Base-by-base conservation (phyloP, 2,797 vertebrate species). In the Hyperoplus lanceolatus region DNA sequence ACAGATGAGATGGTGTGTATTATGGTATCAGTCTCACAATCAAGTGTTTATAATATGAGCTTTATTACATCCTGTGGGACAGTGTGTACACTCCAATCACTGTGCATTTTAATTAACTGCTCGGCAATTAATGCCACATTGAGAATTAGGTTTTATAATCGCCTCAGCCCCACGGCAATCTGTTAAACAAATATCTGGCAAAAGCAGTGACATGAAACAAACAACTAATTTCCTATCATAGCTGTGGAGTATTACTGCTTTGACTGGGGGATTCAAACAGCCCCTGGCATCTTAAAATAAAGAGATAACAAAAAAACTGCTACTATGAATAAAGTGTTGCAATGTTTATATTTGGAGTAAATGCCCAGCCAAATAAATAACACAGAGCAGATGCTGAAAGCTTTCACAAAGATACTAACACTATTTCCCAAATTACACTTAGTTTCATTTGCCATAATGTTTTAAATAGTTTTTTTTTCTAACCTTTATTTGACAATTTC, bases 31-130 rank as follows among this genome's bases (percentile, higher is more conserved):
- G 66, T 81, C 76, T 88, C 62, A 75, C 83, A 84, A 94, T 93
- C 92, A 84, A 86, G 80, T 89, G 84, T 92, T 93, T 91, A 86
- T 90, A 82, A 91, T 79, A 91, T 84, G 81, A 80, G 85, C 81
- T 87, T 87, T 80, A 85, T 86, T 89, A 79, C 80, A 82, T 94
- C 92, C 90, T 88, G 70, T 6, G 82, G 87, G 90, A 91, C 73
- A 51, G 71, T 55, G 71, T 55, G 85, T 73, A 75, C 63, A 66
- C 77, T 69, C 88, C 76, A 82, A 84, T 92, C 89, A 77, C 70
- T 75, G 69, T 92, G 90, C 87, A 90, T 94, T 94, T 94, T 94
- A 95, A 94, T 95, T 90, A 95, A 94, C 90, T 89, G 85, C 91
- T 91, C 88, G 84, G 90, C 90, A 94, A 95, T 93, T 95, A 94